Evolutionary conservation across 2,113 vertebrate genomes (phyloP).

Genomic region (Carassius carassius): DNA sequence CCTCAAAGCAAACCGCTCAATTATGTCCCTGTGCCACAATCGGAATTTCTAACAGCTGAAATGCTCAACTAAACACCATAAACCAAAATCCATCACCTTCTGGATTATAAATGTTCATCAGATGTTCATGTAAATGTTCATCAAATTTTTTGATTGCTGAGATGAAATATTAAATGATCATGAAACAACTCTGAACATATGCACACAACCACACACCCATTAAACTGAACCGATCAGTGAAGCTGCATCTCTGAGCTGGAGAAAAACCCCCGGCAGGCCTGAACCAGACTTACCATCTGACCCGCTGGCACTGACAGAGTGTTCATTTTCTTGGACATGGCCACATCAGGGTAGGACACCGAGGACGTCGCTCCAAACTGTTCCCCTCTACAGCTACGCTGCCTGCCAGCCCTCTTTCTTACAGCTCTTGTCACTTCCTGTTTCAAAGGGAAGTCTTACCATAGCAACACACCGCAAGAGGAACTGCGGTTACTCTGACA

Average conservation of each 20-base stretch:
- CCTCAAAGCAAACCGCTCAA: not conserved
- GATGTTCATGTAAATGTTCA: too few relatives aligned
- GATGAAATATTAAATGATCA: not conserved
- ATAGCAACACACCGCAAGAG: constrained; percentile 93
- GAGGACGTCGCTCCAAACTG: constrained; percentile 51
- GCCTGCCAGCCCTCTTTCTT: constrained; percentile 73
- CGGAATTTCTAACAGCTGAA: not conserved
- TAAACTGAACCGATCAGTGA: not conserved
- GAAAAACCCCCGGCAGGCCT: not conserved
- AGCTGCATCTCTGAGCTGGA: not conserved
- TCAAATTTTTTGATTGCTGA: not conserved
- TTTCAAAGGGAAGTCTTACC: constrained; percentile 90
- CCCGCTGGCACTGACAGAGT: constrained; percentile 81
- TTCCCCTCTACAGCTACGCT: constrained; percentile 44
- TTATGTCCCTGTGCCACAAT: not conserved
- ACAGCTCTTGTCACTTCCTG: constrained; percentile 86
- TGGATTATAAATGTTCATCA: not conserved
- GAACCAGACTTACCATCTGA: constrained; percentile 85
- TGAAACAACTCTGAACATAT: not conserved
- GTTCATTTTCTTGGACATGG: constrained; percentile 86
- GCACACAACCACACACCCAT: not conserved
- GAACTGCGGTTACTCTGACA: constrained; percentile 81
- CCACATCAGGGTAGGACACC: constrained; percentile 62
- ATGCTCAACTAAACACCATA: not conserved
- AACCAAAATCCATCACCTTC: not conserved